Evolutionary conservation across 1,140 invertebrate species (phyloP).

Genomic region (Cydia amplana): DNA sequence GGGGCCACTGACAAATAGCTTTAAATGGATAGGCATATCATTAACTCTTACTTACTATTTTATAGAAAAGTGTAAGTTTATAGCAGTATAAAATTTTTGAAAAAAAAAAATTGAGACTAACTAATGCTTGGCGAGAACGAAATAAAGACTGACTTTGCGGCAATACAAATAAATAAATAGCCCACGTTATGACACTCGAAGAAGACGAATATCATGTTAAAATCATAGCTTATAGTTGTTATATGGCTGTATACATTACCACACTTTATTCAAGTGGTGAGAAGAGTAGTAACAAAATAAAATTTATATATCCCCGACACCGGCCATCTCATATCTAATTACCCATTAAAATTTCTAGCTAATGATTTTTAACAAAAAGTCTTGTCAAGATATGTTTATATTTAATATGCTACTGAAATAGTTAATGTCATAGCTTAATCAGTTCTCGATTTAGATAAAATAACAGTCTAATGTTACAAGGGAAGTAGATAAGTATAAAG

Average conservation of each 20-base stretch:
- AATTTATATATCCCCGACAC: not conserved
- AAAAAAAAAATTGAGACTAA: not conserved
- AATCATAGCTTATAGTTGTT: too few relatives aligned
- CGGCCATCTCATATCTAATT: not conserved
- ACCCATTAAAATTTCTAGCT: constrained; percentile 22
- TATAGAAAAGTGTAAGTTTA: constrained; percentile 28
- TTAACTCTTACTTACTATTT: constrained; percentile 23
- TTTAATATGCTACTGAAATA: constrained; percentile 21
- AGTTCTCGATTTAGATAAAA: constrained; percentile 29
- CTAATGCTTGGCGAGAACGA: not conserved
- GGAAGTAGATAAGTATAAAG: not conserved
- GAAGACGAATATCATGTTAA: too few relatives aligned
- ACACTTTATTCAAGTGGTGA: not conserved
- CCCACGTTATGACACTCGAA: not conserved
- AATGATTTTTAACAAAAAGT: constrained; percentile 25
- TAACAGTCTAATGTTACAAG: constrained; percentile 21
- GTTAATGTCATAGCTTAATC: constrained; percentile 31
- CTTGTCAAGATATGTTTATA: constrained; percentile 31
- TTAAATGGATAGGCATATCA: not conserved
- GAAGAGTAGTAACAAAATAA: not conserved
- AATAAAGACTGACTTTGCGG: not conserved
- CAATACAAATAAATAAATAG: not conserved
- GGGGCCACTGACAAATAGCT: constrained; percentile 20
- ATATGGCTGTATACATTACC: not conserved
- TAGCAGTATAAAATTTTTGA: constrained; percentile 9